Conservation (phyloP, 1,140 invertebrate species). For the Caenorhabditis latens region DNA sequence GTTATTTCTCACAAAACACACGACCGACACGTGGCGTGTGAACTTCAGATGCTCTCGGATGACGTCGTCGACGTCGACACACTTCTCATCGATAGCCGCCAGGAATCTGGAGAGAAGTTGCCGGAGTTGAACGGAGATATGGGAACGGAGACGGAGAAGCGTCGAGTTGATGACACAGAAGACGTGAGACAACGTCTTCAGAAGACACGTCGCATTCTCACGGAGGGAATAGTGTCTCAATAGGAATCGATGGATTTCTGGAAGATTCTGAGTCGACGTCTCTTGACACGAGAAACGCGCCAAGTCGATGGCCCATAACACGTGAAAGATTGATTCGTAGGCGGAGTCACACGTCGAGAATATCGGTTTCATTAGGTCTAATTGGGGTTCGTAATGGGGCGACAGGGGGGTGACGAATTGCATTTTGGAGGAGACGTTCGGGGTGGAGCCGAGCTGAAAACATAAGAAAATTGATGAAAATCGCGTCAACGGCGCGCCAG, state of each 20-base stretch:
- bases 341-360: not conserved
- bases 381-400: conserved; percentile 28
- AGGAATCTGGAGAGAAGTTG: not conserved
- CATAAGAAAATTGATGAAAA: not conserved
- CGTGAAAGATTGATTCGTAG: conserved; percentile 54
- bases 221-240: conserved; percentile 10
- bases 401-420: conserved; percentile 39
- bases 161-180: not conserved
- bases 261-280: not conserved
- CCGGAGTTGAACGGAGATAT: not conserved
- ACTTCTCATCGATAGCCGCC: conserved; percentile 40
- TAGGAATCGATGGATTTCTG: not conserved
- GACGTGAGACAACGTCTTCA: conserved; percentile 13
- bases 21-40: not conserved
- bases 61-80: conserved; percentile 22
- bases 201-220: conserved; percentile 31
- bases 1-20: not conserved
- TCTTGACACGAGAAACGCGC: conserved; percentile 17
- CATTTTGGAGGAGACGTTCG: conserved; percentile 29
- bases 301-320: conserved; percentile 43
- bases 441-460: conserved; percentile 32
- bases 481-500: too few species aligned
- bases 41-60: conserved; percentile 15
- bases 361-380: conserved; percentile 19
- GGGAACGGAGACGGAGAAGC: not conserved